These are phyloP conservation scores for Aegotheles bennettii DNA, from an alignment of 2,113 vertebrate species.

Conservation along the genomic window DNA sequence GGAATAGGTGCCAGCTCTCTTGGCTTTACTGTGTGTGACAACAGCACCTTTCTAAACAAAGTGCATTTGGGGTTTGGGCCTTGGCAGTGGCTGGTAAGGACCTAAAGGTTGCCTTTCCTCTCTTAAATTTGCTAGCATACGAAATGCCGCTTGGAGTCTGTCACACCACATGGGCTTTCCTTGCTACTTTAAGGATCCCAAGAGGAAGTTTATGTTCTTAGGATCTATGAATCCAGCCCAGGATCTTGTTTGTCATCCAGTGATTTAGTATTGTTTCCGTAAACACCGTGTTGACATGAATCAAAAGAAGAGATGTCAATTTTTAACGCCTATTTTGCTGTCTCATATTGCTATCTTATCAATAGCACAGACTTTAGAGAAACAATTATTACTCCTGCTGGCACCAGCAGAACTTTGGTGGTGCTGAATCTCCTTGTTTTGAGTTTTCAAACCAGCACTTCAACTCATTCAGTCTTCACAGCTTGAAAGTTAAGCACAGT, in stretches of 20 bases:
- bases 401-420: background rate
- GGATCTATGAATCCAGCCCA: background rate
- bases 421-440: background rate
- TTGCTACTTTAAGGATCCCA: background rate
- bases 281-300: background rate
- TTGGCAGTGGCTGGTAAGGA: background rate
- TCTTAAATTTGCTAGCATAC: background rate
- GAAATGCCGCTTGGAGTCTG: rapidly evolving
- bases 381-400: background rate
- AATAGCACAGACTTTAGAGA: background rate
- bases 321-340: background rate
- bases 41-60: background rate
- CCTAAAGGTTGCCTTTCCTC: background rate
- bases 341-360: background rate
- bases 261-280: background rate
- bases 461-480: background rate
- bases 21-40: background rate
- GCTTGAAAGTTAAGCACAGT: background rate
- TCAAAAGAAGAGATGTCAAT: background rate
- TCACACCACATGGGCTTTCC: background rate
- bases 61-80: background rate
- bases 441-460: background rate
- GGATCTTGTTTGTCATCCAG: background rate
- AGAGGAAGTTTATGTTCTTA: background rate
- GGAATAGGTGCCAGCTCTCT: background rate